A percentile compares a stretch with the other conserved stretches of the same genome.
phyloP scores from a whole-genome alignment of 2,113 vertebrate species.

The Pipra filicauda region DNA sequence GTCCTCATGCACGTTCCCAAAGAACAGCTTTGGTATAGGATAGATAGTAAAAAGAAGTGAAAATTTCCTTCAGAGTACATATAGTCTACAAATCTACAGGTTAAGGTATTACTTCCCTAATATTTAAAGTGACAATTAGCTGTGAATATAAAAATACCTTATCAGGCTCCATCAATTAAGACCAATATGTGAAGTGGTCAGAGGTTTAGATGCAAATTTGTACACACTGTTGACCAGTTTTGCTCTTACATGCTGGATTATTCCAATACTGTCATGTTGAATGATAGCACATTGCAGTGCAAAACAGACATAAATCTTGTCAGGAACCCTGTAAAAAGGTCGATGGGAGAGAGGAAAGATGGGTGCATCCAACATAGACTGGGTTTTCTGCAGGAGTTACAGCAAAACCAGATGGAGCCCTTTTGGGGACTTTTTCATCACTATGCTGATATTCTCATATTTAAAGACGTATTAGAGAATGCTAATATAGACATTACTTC shows the following conservation, averaged over 20 bases:
- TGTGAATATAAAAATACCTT: neutral
- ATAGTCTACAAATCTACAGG: neutral
- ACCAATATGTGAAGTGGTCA: neutral
- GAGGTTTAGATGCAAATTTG: neutral
- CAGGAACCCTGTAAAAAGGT: neutral
- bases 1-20: rapidly evolving
- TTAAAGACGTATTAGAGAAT: neutral
- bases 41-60: neutral
- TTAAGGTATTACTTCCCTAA: neutral
- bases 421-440: neutral
- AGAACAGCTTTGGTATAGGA: neutral
- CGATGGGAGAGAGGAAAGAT: neutral
- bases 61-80: neutral
- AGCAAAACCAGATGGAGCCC: neutral
- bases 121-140: neutral
- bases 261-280: neutral
- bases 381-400: neutral
- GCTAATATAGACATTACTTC: neutral
- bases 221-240: neutral
- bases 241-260: neutral
- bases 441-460: neutral
- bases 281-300: neutral
- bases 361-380: neutral
- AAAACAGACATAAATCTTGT: neutral
- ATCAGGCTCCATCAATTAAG: neutral